Conservation (phyloP, 2,888 invertebrate genomes). For the Lycia hirtaria region DNA sequence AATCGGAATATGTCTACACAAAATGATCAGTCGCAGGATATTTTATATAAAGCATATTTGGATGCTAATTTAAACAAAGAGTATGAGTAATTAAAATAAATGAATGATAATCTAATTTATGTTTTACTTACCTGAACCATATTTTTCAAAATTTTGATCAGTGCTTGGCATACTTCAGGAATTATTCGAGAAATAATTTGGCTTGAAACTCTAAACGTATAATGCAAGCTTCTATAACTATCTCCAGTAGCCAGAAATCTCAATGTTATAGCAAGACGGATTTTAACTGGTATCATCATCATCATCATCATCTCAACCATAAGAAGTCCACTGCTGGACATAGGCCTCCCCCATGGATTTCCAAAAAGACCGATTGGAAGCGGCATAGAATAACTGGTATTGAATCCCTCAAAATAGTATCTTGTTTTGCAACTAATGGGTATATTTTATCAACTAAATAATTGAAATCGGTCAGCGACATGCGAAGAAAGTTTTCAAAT, state of each 20-base stretch:
- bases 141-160: neutral
- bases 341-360: too few species aligned
- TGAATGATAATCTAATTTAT: neutral
- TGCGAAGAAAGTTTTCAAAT: slow-evolving; percentile 16
- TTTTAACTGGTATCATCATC: slow-evolving; percentile 21
- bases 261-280: neutral
- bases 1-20: neutral
- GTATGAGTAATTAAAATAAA: neutral
- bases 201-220: slow-evolving; percentile 1
- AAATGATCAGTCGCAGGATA: slow-evolving; percentile 4
- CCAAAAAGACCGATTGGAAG: too few species aligned
- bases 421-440: slow-evolving; percentile 17
- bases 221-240: slow-evolving; percentile 2
- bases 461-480: slow-evolving; percentile 15
- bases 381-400: slow-evolving; percentile 20
- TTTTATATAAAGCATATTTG: slow-evolving; percentile 4
- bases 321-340: too few species aligned
- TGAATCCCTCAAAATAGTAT: neutral
- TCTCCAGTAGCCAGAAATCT: neutral
- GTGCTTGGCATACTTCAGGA: neutral
- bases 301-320: too few species aligned
- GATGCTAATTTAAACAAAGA: neutral
- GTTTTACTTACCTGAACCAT: neutral
- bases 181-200: neutral
- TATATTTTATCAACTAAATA: slow-evolving; percentile 15